Conservation (phyloP, 2,888 invertebrate species). For the Panzeria rudis region DNA sequence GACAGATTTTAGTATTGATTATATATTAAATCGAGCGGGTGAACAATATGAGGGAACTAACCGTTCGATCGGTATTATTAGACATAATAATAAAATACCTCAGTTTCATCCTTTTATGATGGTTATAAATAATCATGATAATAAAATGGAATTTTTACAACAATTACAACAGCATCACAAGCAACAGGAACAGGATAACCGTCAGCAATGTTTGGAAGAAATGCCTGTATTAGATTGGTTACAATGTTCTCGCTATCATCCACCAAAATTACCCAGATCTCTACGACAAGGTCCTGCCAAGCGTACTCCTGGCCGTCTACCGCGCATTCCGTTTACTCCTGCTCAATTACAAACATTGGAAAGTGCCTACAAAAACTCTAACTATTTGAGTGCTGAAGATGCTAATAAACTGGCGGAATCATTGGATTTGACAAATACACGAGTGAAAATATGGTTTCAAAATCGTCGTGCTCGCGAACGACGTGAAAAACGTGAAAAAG, state of each 20-base stretch:
- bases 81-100: conserved; percentile 72
- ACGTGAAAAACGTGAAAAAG: conserved; percentile 86
- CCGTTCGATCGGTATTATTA: conserved; percentile 77
- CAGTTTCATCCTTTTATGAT: conserved; percentile 72
- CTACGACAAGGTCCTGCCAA: conserved; percentile 83
- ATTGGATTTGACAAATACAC: conserved; percentile 87
- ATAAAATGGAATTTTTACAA: conserved; percentile 60
- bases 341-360: conserved; percentile 87
- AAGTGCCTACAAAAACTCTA: conserved; percentile 86
- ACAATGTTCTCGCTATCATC: conserved; percentile 88
- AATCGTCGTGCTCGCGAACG: conserved; percentile 90
- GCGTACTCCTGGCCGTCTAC: conserved; percentile 86
- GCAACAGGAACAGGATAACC: conserved; percentile 56
- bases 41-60: conserved; percentile 81
- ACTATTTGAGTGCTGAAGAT: conserved; percentile 88
- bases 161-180: conserved; percentile 47
- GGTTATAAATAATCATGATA: conserved; percentile 48
- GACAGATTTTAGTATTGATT: conserved; percentile 86
- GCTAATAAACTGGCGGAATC: conserved; percentile 86
- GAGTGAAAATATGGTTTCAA: conserved; percentile 92
- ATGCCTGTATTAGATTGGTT: conserved; percentile 85
- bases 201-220: conserved; percentile 71
- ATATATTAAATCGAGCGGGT: conserved; percentile 86
- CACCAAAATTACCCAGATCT: conserved; percentile 86
- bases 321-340: conserved; percentile 89